Evolutionary conservation across 2,888 invertebrate genomes (phyloP), one percentile per base, ranked within the genome.

Genomic region (Oeneis ivallda): DNA sequence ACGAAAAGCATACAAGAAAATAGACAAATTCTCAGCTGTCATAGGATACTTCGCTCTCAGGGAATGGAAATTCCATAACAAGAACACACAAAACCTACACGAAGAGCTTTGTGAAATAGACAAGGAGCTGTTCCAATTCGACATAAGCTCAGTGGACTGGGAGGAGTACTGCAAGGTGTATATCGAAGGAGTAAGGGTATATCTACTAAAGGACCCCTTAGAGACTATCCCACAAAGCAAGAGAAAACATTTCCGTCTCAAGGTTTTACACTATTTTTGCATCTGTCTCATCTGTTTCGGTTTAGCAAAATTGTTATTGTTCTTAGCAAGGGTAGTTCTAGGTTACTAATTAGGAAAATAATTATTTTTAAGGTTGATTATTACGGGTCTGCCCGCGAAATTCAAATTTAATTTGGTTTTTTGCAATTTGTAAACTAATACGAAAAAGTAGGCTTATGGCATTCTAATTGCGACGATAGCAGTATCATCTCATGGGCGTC

Each of bases 11-110:
- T 96, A 96, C 83, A 93, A 92, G 70, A 96, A 95, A 81, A 94
- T 97, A 67, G 94, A 95, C 74, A 94, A 94, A 79, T 95, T 96
- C 76, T 93, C 95, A 67, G 93, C 93, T 17, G 94, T 94, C 0
- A 89, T 96, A 56, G 93, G 94, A 0, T 96, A 95, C 80, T 97
- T 97, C 83, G 94, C 95, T 2, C 93, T 93, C 0, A 89, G 94
- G 52, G 92, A 95, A 62, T 97, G 97, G 96, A 92, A 89, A 43
- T 95, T 96, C 74, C 80, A 89, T n/a, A 94, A 94, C 68, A 82
- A 86, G 0, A 95, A 94, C 72, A 86, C 93, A 0, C 87, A 93
- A 47, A 82, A 81, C 0, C 79, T 96, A 0, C 87, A 88, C 77
- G 85, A 84, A 6, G 93, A 92, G 47, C 75, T 96, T 59, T 89